Base-by-base conservation (phyloP, 2,888 invertebrate genomes). In the Scrobipalpa atriplicella region DNA sequence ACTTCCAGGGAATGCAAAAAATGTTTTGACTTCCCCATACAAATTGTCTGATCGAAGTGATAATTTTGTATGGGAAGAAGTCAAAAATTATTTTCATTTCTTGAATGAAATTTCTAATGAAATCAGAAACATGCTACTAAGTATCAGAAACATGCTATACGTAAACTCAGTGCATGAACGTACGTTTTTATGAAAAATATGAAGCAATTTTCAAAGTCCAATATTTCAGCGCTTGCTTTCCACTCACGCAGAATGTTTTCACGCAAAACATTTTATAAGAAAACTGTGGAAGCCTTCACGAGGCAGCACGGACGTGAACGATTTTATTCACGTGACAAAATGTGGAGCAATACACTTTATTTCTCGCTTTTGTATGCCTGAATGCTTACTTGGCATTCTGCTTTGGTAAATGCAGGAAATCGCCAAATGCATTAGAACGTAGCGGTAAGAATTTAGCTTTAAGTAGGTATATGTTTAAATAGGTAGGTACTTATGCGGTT, bases 261-360 rank as follows among this genome's bases (percentile, higher is more conserved):
- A 83, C 81, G 82, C 82, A 79, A 80, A 78, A 80, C 58, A 58
- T 58, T 82, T 84, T 83, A 78, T 70, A 81, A 81, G 82, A 76
- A 85, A 85, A 78, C 76, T 77, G 67, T 76, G 68, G 67, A 78
- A 79, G 72, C 73, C 76, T 66, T 82, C 77, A 75, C 75, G 10
- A 29, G 38, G 38, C 36, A 38, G 38, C 58, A 72, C 71, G 77
- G 77, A 75, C 71, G 70, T 73, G 16, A 16, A 47, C 72, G 71
- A 65, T 71, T 75, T 75, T 70, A 69, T 71, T 78, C 66, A 71
- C 43, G 68, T 68, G 66, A 68, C 68, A 69, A 71, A 73, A 67
- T 54, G 52, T 67, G 51, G 51, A 21, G 41, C 51, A 65, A 61
- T 52, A 51, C 19, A 36, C 36, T 43, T 52, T 64, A 64, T 36